Evolutionary conservation across 2,797 vertebrate species (phyloP).

Genomic region (Oophaga sylvatica): DNA sequence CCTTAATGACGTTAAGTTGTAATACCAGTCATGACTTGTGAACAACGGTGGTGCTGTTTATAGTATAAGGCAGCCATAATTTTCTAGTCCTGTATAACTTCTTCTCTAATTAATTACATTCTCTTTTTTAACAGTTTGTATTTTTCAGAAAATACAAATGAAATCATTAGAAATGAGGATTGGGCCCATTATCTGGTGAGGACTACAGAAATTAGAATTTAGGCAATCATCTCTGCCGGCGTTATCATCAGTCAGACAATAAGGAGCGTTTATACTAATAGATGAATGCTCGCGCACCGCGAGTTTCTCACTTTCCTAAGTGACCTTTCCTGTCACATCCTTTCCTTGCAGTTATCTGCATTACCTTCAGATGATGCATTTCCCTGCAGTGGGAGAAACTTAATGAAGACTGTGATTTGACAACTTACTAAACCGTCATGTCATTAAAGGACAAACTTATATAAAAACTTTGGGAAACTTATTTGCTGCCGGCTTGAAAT

Average conservation of each 20-base stretch:
- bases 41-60: too few species aligned
- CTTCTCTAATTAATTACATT: background rate
- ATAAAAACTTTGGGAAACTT: slow-evolving; percentile 5
- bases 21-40: too few species aligned
- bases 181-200: background rate
- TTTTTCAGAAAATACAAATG: background rate
- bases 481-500: slow-evolving; percentile 20
- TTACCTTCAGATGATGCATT: slow-evolving; percentile 18
- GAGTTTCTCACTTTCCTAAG: background rate
- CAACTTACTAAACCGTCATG: slow-evolving; percentile 21
- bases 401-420: slow-evolving; percentile 22
- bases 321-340: background rate
- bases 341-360: background rate
- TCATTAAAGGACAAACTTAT: slow-evolving; percentile 26
- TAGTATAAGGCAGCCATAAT: too few species aligned
- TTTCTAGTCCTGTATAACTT: too few species aligned
- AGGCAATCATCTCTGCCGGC: background rate
- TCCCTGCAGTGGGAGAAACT: slow-evolving; percentile 23
- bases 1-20: too few species aligned
- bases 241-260: background rate
- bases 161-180: background rate
- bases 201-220: background rate
- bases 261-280: background rate
- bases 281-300: background rate
- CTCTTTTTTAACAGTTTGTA: background rate